These are phyloP conservation scores for Eidolon helvum DNA, from an alignment of 2,113 vertebrate species.

Conservation along the genomic window DNA sequence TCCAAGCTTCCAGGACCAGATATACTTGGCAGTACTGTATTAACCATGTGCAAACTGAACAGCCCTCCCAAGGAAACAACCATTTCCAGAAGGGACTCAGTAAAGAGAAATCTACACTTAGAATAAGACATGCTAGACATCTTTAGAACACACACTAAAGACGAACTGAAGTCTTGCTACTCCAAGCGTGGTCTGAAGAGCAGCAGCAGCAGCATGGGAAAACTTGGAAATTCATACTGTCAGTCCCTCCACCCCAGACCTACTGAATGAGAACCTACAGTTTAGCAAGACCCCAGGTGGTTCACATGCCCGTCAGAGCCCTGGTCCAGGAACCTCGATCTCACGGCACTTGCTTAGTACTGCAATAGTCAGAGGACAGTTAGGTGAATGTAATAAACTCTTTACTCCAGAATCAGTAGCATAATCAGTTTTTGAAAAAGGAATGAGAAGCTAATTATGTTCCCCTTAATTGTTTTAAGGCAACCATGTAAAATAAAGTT, in stretches of 20 bases:
- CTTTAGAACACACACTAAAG: neutral
- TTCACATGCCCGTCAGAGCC: neutral
- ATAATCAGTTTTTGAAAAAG: neutral
- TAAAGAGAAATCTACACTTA: neutral
- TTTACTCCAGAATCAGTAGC: neutral
- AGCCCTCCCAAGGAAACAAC: neutral
- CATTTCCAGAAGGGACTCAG: neutral
- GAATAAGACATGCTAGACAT: neutral
- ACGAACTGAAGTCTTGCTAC: neutral
- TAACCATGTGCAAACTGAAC: neutral
- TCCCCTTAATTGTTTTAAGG: constrained; percentile 5
- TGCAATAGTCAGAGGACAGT: neutral
- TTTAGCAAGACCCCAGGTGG: neutral
- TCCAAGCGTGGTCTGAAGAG: neutral
- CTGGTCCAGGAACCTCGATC: neutral
- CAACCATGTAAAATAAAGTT: neutral
- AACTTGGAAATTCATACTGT: neutral
- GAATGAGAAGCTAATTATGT: neutral
- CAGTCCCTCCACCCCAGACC: neutral
- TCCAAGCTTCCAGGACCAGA: neutral
- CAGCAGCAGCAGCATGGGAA: neutral
- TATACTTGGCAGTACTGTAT: neutral
- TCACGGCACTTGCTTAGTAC: neutral
- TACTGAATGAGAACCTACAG: neutral
- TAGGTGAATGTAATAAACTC: neutral